Evolutionary conservation across 2,797 vertebrate species (phyloP).

Genomic region (Tapera naevia): DNA sequence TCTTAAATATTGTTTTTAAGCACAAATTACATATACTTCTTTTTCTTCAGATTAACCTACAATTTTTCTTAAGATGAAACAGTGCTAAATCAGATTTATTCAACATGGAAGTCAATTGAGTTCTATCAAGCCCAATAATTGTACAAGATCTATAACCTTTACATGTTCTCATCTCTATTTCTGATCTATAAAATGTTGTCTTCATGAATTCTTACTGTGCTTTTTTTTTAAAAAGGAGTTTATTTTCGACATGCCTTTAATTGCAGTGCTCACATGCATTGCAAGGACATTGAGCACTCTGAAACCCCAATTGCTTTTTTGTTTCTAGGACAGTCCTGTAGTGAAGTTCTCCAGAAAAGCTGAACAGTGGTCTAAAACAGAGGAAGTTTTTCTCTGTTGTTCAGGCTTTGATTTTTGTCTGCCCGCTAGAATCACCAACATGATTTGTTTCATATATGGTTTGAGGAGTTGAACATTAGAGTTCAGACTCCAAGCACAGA

Average conservation of each 20-base stretch:
- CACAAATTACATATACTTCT: neutral
- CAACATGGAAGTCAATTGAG: neutral
- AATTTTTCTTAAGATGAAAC: neutral
- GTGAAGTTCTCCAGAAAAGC: conserved; percentile 40
- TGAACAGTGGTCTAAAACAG: neutral
- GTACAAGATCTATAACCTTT: neutral
- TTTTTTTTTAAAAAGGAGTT: neutral
- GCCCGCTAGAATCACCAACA: conserved; percentile 21
- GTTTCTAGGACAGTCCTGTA: conserved; percentile 36
- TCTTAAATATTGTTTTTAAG: neutral
- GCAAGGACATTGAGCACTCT: conserved; percentile 19
- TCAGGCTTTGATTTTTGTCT: conserved; percentile 58
- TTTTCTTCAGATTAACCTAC: neutral
- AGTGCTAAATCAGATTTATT: neutral
- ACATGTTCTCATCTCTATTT: neutral
- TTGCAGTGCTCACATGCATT: neutral
- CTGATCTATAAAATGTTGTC: neutral
- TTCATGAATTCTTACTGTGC: neutral
- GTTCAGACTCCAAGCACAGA: conserved; percentile 1
- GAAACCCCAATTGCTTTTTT: conserved; percentile 16
- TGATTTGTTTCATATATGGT: neutral
- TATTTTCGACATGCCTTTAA: conserved; percentile 6
- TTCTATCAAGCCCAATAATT: neutral
- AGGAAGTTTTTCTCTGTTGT: conserved; percentile 29
- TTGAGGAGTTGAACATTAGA: conserved; percentile 19